Conservation (phyloP, 2,113 vertebrate genomes). For the Riparia riparia region DNA sequence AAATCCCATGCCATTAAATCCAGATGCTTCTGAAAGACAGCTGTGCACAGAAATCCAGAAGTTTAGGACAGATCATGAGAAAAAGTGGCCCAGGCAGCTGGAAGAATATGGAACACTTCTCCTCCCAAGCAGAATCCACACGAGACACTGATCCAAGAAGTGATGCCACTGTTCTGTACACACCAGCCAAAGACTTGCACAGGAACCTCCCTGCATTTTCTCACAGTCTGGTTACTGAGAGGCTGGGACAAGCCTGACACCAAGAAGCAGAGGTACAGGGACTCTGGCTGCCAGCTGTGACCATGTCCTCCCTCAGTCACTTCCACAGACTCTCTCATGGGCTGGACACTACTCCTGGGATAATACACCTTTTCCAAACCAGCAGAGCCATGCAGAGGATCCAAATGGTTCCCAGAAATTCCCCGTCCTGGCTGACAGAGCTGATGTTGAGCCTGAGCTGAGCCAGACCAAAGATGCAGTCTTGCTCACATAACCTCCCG, state of each 20-base stretch:
- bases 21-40: neutral
- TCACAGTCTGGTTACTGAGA: neutral
- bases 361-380: neutral
- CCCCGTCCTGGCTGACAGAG: neutral
- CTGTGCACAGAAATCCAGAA: neutral
- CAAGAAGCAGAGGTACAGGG: neutral
- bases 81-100: neutral
- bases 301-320: neutral
- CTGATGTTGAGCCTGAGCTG: neutral
- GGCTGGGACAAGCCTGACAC: neutral
- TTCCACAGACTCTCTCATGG: neutral
- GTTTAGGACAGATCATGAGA: neutral
- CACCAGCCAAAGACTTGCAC: neutral
- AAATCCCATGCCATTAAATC: neutral
- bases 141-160: neutral
- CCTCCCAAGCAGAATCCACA: neutral
- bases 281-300: neutral
- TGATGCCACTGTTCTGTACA: neutral
- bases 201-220: neutral
- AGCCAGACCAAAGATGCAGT: neutral
- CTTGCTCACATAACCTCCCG: neutral
- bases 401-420: accelerated
- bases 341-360: neutral
- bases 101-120: neutral
- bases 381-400: neutral